Conservation (phyloP, 2,888 invertebrate species). For the Lagria hirta region DNA sequence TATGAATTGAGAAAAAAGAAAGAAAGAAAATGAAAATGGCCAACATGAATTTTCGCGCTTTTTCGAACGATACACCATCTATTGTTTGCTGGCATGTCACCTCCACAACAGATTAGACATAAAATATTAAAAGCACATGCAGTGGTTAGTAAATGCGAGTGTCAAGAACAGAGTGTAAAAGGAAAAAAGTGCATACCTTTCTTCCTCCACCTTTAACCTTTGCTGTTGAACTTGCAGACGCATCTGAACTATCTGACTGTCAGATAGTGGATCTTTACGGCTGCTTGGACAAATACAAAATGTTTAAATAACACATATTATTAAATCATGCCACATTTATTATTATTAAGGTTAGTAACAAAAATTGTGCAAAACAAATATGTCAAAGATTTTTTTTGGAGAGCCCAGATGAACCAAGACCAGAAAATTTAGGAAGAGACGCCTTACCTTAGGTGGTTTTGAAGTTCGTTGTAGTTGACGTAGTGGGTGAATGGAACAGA, state of each 20-base stretch:
- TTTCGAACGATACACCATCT: no score
- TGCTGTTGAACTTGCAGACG: slow-evolving; percentile 76
- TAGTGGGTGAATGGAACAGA: slow-evolving; percentile 67
- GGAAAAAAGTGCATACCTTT: slow-evolving; percentile 63
- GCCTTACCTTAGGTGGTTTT: slow-evolving; percentile 76
- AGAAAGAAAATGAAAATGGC: no score
- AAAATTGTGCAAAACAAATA: slow-evolving; percentile 43
- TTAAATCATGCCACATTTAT: slow-evolving; percentile 45
- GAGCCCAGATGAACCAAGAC: slow-evolving; percentile 22
- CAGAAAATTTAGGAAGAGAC: slow-evolving; percentile 4
- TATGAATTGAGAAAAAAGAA: no score
- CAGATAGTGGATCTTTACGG: slow-evolving; percentile 72
- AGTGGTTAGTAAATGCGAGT: slow-evolving; percentile 22
- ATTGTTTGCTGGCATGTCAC: no score
- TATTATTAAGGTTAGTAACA: slow-evolving; percentile 47
- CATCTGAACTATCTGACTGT: slow-evolving; percentile 80
- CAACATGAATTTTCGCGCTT: no score
- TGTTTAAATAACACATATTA: no score
- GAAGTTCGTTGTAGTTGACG: slow-evolving; percentile 83
- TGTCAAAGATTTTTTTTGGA: slow-evolving; percentile 25
- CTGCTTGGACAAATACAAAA: slow-evolving; percentile 55
- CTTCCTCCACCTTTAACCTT: slow-evolving; percentile 77
- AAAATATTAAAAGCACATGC: no score
- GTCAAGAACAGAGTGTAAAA: slow-evolving; percentile 21
- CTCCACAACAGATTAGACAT: no score